A percentile compares a stretch with the other conserved stretches of the same genome.
phyloP scores from a whole-genome alignment of 2,797 vertebrate species.

The Hozukius guyotensis region DNA sequence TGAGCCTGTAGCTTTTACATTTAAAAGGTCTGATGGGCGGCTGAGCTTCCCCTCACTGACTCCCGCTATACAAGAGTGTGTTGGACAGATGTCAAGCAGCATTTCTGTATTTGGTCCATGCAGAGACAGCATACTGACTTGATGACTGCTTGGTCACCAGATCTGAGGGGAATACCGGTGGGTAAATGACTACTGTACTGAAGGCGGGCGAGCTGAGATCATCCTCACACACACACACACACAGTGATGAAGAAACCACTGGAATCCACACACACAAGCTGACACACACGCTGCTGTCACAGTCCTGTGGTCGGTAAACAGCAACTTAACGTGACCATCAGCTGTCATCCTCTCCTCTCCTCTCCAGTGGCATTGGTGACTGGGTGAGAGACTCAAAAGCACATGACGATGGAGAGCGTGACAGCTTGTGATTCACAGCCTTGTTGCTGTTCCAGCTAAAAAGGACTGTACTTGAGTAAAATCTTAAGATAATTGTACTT shows the following conservation, averaged over 20 bases:
- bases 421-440: conserved; percentile 49
- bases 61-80: background rate
- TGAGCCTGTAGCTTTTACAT: conserved; percentile 32
- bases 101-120: conserved; percentile 19
- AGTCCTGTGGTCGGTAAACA: conserved; percentile 40
- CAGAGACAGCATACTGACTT: conserved; percentile 1
- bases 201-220: conserved; percentile 47
- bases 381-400: conserved; percentile 40
- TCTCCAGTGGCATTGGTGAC: conserved; percentile 32
- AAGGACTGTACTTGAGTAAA: background rate
- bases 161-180: conserved; percentile 30
- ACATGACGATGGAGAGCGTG: conserved; percentile 42
- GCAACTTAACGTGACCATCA: conserved; percentile 53
- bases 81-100: conserved; percentile 49
- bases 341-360: conserved; percentile 27
- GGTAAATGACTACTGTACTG: conserved; percentile 26
- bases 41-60: conserved; percentile 20
- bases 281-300: conserved; percentile 6
- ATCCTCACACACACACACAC: conserved; percentile 1
- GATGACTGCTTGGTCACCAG: conserved; percentile 52
- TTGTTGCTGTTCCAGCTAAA: conserved; percentile 3
- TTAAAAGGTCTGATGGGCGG: conserved; percentile 29
- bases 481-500: background rate
- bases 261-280: background rate
- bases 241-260: conserved; percentile 1